Conservation (phyloP, 2,888 invertebrate species). For the Drosophila diplacantha region DNA sequence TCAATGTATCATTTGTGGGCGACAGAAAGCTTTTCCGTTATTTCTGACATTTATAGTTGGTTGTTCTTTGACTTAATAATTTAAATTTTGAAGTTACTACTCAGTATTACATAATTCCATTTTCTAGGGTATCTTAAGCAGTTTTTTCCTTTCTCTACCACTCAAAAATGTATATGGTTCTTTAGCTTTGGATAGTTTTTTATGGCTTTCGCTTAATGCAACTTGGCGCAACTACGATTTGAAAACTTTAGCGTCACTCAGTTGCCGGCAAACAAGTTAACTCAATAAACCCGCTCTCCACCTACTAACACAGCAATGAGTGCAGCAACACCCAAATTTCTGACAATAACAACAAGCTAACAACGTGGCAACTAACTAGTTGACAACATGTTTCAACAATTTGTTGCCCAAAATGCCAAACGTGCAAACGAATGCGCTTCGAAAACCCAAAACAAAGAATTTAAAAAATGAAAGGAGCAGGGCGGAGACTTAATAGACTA, state of each 20-base stretch:
- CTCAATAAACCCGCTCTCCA: slow-evolving; percentile 29
- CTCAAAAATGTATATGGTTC: not conserved
- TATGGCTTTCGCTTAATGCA: slow-evolving; percentile 10
- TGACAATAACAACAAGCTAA: slow-evolving; percentile 11
- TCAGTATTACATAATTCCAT: too few species aligned
- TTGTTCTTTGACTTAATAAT: not conserved
- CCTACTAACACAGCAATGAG: slow-evolving; percentile 24
- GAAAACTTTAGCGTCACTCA: slow-evolving; percentile 30
- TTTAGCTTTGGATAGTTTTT: not conserved
- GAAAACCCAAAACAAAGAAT: slow-evolving; percentile 8
- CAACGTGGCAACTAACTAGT: slow-evolving; percentile 62
- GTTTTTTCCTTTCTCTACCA: not conserved
- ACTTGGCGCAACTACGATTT: slow-evolving; percentile 21
- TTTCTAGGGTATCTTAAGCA: not conserved
- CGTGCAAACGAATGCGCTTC: slow-evolving; percentile 55
- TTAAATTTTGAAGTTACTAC: not conserved
- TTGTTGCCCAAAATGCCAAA: slow-evolving; percentile 67
- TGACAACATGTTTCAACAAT: slow-evolving; percentile 72
- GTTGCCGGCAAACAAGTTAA: slow-evolving; percentile 33
- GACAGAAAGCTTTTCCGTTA: not conserved
- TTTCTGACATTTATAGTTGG: not conserved
- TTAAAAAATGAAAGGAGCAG: not conserved
- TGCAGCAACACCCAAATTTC: slow-evolving; percentile 15
- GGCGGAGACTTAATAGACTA: slow-evolving; percentile 62
- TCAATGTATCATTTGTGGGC: not conserved